Evolutionary conservation across 2,113 vertebrate genomes (phyloP).

Genomic region (Chrysemys picta): DNA sequence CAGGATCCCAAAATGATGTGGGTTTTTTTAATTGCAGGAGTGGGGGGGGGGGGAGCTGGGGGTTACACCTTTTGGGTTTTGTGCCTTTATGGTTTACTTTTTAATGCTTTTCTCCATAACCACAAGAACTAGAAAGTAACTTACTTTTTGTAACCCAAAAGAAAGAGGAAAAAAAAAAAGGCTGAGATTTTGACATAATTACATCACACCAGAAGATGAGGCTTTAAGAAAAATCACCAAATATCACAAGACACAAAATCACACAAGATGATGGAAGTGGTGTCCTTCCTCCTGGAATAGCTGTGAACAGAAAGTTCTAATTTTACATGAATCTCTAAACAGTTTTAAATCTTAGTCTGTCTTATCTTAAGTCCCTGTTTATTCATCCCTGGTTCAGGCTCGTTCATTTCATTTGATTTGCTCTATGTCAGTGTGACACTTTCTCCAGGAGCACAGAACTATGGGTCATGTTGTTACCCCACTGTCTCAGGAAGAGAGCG

Average conservation of each 20-base stretch:
- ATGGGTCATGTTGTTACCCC: too few species aligned
- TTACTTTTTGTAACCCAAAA: background rate
- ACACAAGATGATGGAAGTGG: background rate
- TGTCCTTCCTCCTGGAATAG: background rate
- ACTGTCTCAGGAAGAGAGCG: too few species aligned
- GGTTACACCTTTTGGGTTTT: too few species aligned
- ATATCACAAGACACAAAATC: background rate
- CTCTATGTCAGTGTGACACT: background rate
- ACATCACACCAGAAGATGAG: background rate
- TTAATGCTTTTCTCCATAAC: background rate
- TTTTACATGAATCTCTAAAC: background rate
- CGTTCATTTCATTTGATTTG: background rate
- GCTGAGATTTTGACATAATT: background rate
- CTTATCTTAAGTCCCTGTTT: background rate
- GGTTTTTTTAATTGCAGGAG: too few species aligned
- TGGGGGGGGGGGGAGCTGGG: fast-evolving
- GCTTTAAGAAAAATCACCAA: background rate
- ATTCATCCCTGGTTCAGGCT: background rate
- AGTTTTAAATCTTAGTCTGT: background rate
- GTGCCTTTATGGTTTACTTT: background rate
- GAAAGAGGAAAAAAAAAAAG: too few species aligned
- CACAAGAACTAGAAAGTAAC: background rate
- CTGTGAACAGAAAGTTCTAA: background rate
- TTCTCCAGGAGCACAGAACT: too few species aligned
- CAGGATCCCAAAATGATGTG: background rate